phyloP scores from a whole-genome alignment of 2,888 invertebrate species.

The Lasioglossum zephyrum region DNA sequence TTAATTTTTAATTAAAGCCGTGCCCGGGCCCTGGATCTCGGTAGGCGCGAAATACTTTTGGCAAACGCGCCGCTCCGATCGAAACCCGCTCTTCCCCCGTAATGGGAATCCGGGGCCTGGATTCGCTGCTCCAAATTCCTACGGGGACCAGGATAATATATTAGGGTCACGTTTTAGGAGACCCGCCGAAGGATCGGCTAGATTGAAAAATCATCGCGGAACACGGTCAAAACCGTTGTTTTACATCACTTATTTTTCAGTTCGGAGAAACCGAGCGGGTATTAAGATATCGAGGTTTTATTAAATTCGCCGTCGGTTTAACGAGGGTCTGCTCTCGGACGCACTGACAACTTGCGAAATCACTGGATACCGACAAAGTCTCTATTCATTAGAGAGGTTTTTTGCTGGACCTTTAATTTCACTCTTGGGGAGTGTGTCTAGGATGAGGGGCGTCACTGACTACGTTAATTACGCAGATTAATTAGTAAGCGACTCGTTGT shows the following conservation, averaged over 20 bases:
- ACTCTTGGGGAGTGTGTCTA: not conserved
- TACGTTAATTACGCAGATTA: not conserved
- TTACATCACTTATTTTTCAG: not conserved
- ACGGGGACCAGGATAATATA: not conserved
- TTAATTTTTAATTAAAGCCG: conserved; percentile 83
- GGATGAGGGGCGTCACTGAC: not conserved
- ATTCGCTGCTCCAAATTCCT: conserved; percentile 26
- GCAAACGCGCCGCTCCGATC: conserved; percentile 56
- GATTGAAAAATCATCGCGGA: conserved; percentile 18
- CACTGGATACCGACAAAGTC: not conserved
- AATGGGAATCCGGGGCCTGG: conserved; percentile 33
- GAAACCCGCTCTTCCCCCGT: conserved; percentile 15
- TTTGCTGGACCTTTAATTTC: not conserved
- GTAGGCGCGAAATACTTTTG: conserved; percentile 67
- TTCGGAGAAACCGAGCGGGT: conserved; percentile 2
- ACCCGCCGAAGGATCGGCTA: not conserved
- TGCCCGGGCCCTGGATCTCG: conserved; percentile 40
- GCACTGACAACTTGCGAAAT: not conserved
- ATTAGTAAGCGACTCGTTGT: not conserved
- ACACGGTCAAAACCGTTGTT: not conserved
- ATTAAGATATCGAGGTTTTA: conserved; percentile 15
- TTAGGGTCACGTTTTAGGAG: not conserved
- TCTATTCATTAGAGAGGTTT: not conserved
- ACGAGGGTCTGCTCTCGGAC: not conserved
- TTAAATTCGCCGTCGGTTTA: not conserved